Conservation (phyloP, 1,140 invertebrate species). For the Ptiloglossa arizonensis region DNA sequence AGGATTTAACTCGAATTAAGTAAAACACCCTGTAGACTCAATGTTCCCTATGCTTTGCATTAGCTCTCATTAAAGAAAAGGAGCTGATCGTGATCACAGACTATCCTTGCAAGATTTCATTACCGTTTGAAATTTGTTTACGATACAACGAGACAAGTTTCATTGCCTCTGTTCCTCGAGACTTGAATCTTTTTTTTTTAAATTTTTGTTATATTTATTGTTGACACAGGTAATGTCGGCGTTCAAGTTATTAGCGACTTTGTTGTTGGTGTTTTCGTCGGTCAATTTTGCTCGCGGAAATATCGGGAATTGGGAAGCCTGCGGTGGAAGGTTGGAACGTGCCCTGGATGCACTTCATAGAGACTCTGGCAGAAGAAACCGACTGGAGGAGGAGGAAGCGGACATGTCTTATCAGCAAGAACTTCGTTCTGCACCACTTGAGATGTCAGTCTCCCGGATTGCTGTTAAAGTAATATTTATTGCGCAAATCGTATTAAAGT, state of each 20-base stretch:
- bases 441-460: slow-evolving; percentile 77
- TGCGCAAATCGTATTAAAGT: neutral
- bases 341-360: slow-evolving; percentile 76
- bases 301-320: slow-evolving; percentile 69
- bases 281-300: slow-evolving; percentile 45
- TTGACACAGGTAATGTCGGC: slow-evolving; percentile 63
- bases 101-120: no score
- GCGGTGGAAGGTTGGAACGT: slow-evolving; percentile 76
- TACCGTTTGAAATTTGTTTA: no score
- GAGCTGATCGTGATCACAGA: no score
- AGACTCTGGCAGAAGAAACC: slow-evolving; percentile 68
- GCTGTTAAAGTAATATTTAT: slow-evolving; percentile 74
- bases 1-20: no score
- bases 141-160: neutral
- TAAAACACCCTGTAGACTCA: no score
- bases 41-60: no score
- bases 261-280: slow-evolving; percentile 62
- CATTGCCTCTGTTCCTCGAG: neutral
- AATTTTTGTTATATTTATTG: neutral
- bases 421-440: slow-evolving; percentile 74
- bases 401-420: slow-evolving; percentile 72
- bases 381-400: slow-evolving; percentile 71
- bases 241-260: slow-evolving; percentile 42
- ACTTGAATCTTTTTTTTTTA: neutral
- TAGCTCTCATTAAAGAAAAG: no score